phyloP scores from a whole-genome alignment of 2,797 vertebrate species.

The Schizopygopsis pylzovi region DNA sequence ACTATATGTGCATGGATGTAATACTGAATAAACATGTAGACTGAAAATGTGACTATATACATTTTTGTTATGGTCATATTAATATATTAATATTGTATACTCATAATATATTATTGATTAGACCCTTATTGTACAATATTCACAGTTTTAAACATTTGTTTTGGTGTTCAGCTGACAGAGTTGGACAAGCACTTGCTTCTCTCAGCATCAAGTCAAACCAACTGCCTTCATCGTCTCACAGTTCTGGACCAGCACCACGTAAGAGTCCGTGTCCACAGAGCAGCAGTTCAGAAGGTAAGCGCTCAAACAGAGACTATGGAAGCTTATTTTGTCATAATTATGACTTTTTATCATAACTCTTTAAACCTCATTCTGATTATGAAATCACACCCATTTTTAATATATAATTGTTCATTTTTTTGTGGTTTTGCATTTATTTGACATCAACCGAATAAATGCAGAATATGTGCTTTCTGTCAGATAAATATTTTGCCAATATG shows the following conservation, averaged over 20 bases:
- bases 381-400: neutral
- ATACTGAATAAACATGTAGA: neutral
- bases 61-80: neutral
- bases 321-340: no score
- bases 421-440: neutral
- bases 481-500: neutral
- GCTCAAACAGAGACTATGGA: no score
- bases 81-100: neutral
- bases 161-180: conserved; percentile 31
- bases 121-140: neutral
- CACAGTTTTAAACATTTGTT: neutral
- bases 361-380: neutral
- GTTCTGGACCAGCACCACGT: neutral
- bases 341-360: neutral
- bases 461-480: neutral
- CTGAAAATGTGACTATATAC: neutral
- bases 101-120: neutral
- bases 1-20: neutral
- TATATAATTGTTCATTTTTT: neutral
- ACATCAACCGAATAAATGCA: neutral
- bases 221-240: conserved; percentile 5
- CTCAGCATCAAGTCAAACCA: conserved; percentile 33
- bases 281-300: conserved; percentile 19
- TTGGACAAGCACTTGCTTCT: conserved; percentile 29
- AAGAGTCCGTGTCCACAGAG: conserved; percentile 3